Evolutionary conservation across 2,113 vertebrate species (phyloP).

Genomic region (Prochilodus magdalenae): DNA sequence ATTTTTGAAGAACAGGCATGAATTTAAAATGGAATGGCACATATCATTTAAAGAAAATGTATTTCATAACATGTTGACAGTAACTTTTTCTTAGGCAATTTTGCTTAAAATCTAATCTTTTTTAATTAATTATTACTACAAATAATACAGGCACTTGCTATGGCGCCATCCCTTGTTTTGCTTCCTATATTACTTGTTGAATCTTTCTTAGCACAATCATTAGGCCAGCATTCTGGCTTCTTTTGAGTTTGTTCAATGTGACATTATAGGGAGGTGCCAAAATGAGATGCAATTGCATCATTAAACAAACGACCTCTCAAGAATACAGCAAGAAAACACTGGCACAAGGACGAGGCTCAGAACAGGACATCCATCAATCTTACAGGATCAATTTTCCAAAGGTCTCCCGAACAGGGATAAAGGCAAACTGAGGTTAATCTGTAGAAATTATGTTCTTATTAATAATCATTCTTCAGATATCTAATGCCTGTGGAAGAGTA

Average conservation of each 20-base stretch:
- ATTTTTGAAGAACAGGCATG: too few relatives aligned
- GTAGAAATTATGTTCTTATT: slow-evolving; percentile 83
- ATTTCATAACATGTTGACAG: too few relatives aligned
- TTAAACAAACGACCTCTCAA: slow-evolving; percentile 70
- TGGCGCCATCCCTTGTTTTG: not conserved
- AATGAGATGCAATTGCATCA: slow-evolving; percentile 69
- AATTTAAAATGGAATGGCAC: not conserved
- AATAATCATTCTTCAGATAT: slow-evolving; percentile 85
- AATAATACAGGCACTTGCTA: not conserved
- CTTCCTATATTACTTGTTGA: not conserved
- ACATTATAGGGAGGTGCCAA: slow-evolving; percentile 66
- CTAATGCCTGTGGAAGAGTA: slow-evolving; percentile 75
- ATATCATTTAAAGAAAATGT: too few relatives aligned
- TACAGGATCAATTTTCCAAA: slow-evolving; percentile 80
- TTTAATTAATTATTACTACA: not conserved
- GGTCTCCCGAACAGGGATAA: slow-evolving; percentile 75
- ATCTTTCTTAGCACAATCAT: slow-evolving; percentile 14
- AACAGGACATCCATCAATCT: slow-evolving; percentile 79
- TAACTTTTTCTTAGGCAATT: not conserved
- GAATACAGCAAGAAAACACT: slow-evolving; percentile 58
- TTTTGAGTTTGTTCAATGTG: slow-evolving; percentile 70
- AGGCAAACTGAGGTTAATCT: slow-evolving; percentile 81
- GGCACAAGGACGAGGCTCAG: slow-evolving; percentile 79
- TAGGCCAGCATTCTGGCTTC: slow-evolving; percentile 20
- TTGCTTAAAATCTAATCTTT: not conserved